phyloP scores from a whole-genome alignment of 2,797 vertebrate genomes.

The Sphenopsis melanotis region DNA sequence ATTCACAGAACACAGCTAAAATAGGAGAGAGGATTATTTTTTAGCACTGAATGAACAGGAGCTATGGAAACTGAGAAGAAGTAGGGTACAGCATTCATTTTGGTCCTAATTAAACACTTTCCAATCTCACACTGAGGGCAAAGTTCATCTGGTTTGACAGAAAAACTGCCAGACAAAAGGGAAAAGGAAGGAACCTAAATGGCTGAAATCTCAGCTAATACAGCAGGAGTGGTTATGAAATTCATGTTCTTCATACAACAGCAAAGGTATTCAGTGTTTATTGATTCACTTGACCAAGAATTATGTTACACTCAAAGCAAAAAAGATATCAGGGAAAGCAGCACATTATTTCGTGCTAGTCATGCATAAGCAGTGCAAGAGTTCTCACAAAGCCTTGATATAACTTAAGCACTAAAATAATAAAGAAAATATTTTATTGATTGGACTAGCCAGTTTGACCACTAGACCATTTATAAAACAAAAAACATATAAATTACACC shows the following conservation, averaged over 20 bases:
- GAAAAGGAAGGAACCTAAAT: background rate
- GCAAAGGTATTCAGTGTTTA: slow-evolving; percentile 1
- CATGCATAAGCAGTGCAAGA: background rate
- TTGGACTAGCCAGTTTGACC: background rate
- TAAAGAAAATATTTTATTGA: background rate
- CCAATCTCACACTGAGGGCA: background rate
- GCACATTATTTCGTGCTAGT: background rate
- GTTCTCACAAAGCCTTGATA: background rate
- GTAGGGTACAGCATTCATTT: background rate
- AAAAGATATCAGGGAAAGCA: background rate
- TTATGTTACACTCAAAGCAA: background rate
- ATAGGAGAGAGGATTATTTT: background rate
- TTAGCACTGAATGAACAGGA: background rate
- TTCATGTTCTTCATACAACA: background rate
- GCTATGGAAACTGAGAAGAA: background rate
- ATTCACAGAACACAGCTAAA: background rate
- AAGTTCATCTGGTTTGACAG: background rate
- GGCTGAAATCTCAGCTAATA: background rate
- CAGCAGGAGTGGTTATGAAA: background rate
- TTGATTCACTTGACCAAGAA: slow-evolving; percentile 15
- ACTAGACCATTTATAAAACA: background rate
- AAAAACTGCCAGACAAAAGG: background rate
- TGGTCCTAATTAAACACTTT: background rate
- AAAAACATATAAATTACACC: background rate
- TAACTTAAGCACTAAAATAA: background rate